Evolutionary conservation across 2,888 invertebrate genomes (phyloP), one percentile per base, ranked within the genome.

Genomic region (Spodoptera littoralis): DNA sequence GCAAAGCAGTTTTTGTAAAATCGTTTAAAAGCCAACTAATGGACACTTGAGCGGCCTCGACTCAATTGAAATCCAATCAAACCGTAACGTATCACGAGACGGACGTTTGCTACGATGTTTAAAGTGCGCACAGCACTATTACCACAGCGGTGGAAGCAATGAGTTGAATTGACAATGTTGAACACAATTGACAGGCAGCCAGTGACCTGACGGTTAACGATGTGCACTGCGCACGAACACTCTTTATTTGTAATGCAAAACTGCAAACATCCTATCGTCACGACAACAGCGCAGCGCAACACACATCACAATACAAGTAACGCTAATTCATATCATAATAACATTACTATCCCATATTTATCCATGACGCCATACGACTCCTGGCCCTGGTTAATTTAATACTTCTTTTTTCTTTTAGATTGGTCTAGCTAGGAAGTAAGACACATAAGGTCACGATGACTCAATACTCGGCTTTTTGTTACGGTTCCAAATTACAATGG

Each of bases 191-290:
- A 82, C 77, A 83, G 79, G 79, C 83, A 86, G 84, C 79, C 86
- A 84, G 79, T 84, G 86, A 85, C 85, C 84, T 77, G 79, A 54
- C 78, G 65, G 70, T 70, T 77, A 82, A 79, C 80, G 80, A 83
- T 78, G 76, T 76, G 77, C 83, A 81, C 82, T 76, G 79, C 72
- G 81, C 84, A 84, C 88, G 83, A 88, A 82, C 75, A 82, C 81
- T 80, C 79, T 84, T 82, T 84, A 89, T 89, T 92, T 90, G 90
- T 88, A 85, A 92, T 92, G 91, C 92, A 88, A 87, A 89, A 87
- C 88, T 85, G 88, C 88, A 84, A 84, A 88, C 88, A 88, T 89
- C 86, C 88, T 84, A 84, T 84, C 81, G 85, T 84, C 86, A 88
- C 86, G 84, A 80, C 79, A 68, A 61, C 63, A 58, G 55, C 43